Evolutionary conservation across 2,888 invertebrate genomes (phyloP), one percentile per base, ranked within the genome.

Genomic region (Megalurothrips usitatus): DNA sequence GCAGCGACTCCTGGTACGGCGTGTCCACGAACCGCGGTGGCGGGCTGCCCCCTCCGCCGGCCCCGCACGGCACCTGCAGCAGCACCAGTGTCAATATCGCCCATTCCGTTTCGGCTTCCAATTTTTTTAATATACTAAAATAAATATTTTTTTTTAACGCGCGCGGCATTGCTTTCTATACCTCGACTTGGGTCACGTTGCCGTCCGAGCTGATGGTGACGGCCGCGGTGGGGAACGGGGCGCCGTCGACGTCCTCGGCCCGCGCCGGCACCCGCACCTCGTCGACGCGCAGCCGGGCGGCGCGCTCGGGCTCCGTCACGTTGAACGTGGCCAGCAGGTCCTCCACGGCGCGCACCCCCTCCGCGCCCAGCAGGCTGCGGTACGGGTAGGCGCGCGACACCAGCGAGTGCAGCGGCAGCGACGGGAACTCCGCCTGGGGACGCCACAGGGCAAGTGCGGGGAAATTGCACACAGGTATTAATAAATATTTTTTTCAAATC

Each of bases 311-410:
- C 68, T 75, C 68, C 68, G 68, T 12, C 68, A 92, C 87, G 78
- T 90, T 89, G 52, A 95, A 90, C 23, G 92, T 92, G 14, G 90
- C 88, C 26, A 96, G 87, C 0, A 96, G 90, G 26, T 91, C 90
- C 85, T 92, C 90, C 0, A 96, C 91, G 23, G 93, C 92, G 81
- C 90, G 90, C 79, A 90, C 89, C 47, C 93, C 93, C 79, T 97
- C 96, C 85, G 91, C 91, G n/a, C 91, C 90, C 80, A 97, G 87
- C 86, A 97, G 93, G 1, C 91, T 88, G 84, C 92, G 91, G 86
- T 94, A 95, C 0, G 98, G 98, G 87, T 97, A 98, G 0, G 96
- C 88, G 68, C 93, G 89, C 83, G 92, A 91, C 68, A 98, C 87
- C 3, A 94, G 88, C 82, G 94, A 91, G 85, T 92, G 91, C 0